Conservation (phyloP, 2,797 vertebrate species). For the Hoplostethus mediterraneus region DNA sequence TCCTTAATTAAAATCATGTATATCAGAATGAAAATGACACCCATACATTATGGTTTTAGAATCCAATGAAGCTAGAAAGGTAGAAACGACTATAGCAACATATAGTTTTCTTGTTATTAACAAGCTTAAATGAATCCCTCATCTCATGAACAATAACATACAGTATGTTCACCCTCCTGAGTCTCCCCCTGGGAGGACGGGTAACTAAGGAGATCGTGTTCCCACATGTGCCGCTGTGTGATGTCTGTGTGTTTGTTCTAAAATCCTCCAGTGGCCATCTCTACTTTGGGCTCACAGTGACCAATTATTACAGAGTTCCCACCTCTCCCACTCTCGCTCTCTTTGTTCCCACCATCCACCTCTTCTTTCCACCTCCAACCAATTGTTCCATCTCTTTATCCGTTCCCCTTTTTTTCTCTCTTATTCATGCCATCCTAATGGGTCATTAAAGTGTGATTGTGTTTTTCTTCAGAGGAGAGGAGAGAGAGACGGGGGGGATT, state of each 20-base stretch:
- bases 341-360: slow-evolving; percentile 15
- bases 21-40: slow-evolving; percentile 7
- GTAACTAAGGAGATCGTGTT: slow-evolving; percentile 26
- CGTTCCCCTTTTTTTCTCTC: slow-evolving; percentile 14
- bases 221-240: slow-evolving; percentile 16
- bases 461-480: slow-evolving; percentile 56
- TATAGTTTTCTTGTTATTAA: not conserved
- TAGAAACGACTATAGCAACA: too few relatives aligned
- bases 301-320: slow-evolving; percentile 50
- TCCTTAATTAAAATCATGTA: slow-evolving; percentile 37
- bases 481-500: slow-evolving; percentile 14
- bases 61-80: slow-evolving; percentile 1
- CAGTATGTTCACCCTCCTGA: slow-evolving; percentile 11
- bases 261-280: slow-evolving; percentile 33
- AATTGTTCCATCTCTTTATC: not conserved
- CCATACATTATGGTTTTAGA: not conserved
- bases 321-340: slow-evolving; percentile 8
- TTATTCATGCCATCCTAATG: slow-evolving; percentile 52
- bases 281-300: slow-evolving; percentile 30
- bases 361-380: slow-evolving; percentile 13
- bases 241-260: slow-evolving; percentile 38
- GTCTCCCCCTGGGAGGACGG: slow-evolving; percentile 31
- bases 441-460: slow-evolving; percentile 68
- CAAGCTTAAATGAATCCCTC: slow-evolving; percentile 1
- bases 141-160: not conserved